Evolutionary conservation across 1,140 invertebrate species (phyloP), one percentile per base, ranked within the genome.

Genomic region (Neocloeon triangulifer): DNA sequence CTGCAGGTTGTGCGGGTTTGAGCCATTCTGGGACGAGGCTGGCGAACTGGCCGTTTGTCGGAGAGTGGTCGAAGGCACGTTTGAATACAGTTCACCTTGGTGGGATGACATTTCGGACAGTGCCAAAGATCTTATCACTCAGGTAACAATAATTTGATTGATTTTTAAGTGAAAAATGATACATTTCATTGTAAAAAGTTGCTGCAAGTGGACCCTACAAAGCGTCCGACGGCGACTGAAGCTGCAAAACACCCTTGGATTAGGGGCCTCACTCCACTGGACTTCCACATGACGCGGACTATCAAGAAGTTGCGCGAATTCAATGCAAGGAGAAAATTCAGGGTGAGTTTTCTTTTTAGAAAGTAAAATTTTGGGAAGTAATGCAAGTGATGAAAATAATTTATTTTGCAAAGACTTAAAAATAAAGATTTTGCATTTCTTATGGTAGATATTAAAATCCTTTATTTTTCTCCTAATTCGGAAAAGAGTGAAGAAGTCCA

Each of bases 291-390:
- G 41, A 32, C 21, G 19, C 16, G 17, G 4, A 59, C 61, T 23
- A 56, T 65, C 21, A 56, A 63, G 25, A 53, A 61, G 40, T 50
- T 67, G 35, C 54, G 60, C 32, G 59, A 63, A 43, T 68, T 68
- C 42, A 69, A 69, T 48, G 52, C 59, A 7, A 54, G 62, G 41
- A 48, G 65, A 45, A 64, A 66, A 45, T 52, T 69, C 28, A 66
- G 64, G 49, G 64, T 66, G 42, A 43, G 39, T 34, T 22, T 32
- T 4, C n/a, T 7, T 4, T 9, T 17, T 20, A 2, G 10, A n/a
- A n/a, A n/a, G n/a, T n/a, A n/a, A n/a, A n/a, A n/a, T n/a, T n/a
- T n/a, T n/a, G n/a, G n/a, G n/a, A n/a, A n/a, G n/a, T n/a, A 35
- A 26, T 12, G 5, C 15, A 36, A n/a, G n/a, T n/a, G n/a, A n/a